These are phyloP conservation scores for Heterotis niloticus DNA, from an alignment of 2,113 vertebrate genomes.

Conservation along the genomic window DNA sequence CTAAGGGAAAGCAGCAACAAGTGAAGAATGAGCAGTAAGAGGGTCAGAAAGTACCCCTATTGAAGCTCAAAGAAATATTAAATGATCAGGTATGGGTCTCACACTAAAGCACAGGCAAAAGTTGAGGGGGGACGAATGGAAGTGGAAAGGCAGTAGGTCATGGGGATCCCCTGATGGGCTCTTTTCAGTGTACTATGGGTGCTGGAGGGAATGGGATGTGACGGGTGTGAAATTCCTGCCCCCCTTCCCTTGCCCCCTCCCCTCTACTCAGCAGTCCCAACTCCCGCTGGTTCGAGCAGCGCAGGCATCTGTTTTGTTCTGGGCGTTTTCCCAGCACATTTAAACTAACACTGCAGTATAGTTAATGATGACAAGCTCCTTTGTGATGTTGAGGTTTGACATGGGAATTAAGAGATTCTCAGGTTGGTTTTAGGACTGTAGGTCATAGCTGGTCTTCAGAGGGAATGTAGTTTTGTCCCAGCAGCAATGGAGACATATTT, in stretches of 20 bases:
- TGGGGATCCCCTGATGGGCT: slow-evolving; percentile 52
- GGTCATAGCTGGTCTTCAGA: background rate
- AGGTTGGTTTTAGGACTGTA: background rate
- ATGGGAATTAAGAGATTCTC: background rate
- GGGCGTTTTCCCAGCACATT: background rate
- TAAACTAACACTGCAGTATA: background rate
- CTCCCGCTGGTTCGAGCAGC: slow-evolving; percentile 18
- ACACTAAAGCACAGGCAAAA: slow-evolving; percentile 47
- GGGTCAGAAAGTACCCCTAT: background rate
- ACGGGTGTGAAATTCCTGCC: slow-evolving; percentile 53
- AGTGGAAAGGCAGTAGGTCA: slow-evolving; percentile 37
- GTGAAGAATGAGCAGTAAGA: background rate
- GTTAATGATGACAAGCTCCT: background rate
- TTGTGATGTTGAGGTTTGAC: background rate
- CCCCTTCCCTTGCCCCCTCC: too few species aligned
- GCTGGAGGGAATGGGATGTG: slow-evolving; percentile 44
- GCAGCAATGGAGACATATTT: background rate
- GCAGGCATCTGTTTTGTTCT: slow-evolving; percentile 12
- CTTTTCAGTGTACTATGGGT: slow-evolving; percentile 22
- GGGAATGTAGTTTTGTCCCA: background rate
- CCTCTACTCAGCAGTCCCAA: background rate
- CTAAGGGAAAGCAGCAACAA: background rate
- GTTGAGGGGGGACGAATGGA: slow-evolving; percentile 27
- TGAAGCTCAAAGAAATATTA: slow-evolving; percentile 15
- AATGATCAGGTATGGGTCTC: slow-evolving; percentile 3